phyloP scores from a whole-genome alignment of 1,140 invertebrate genomes.

The Diprion similis region DNA sequence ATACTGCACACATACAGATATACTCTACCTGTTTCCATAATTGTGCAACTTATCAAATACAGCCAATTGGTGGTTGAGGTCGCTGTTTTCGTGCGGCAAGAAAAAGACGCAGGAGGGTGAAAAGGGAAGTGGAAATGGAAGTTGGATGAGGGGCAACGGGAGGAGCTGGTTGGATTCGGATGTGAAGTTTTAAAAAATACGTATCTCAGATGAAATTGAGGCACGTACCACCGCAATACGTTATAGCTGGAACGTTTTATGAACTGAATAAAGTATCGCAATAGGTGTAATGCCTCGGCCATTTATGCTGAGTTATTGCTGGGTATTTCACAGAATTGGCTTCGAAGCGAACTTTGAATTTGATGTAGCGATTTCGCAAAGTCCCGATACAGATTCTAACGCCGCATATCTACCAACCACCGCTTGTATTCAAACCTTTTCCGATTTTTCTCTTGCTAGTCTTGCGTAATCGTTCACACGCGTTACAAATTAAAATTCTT shows the following conservation, averaged over 20 bases:
- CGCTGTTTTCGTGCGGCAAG: too few relatives aligned
- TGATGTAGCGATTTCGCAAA: neutral
- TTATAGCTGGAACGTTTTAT: slow-evolving; percentile 7
- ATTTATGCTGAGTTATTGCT: neutral
- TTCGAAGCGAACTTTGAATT: slow-evolving; percentile 5
- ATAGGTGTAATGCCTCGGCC: slow-evolving; percentile 4
- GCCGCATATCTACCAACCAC: too few relatives aligned
- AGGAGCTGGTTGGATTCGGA: neutral
- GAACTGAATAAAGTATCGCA: slow-evolving; percentile 5
- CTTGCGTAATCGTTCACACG: too few relatives aligned
- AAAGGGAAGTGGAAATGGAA: neutral
- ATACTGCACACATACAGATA: too few relatives aligned
- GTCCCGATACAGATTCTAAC: too few relatives aligned
- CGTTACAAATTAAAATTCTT: too few relatives aligned
- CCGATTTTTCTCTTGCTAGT: too few relatives aligned
- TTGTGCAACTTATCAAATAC: too few relatives aligned
- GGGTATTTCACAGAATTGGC: slow-evolving; percentile 7
- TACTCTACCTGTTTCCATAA: too few relatives aligned
- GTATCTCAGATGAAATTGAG: slow-evolving; percentile 2
- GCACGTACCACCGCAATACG: slow-evolving; percentile 6
- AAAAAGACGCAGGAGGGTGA: neutral
- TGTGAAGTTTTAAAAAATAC: slow-evolving; percentile 6
- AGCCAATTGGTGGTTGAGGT: too few relatives aligned
- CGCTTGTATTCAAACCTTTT: too few relatives aligned
- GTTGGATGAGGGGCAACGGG: too few relatives aligned